phyloP scores from a whole-genome alignment of 1,140 invertebrate species.

The Mizuhopecten yessoensis region DNA sequence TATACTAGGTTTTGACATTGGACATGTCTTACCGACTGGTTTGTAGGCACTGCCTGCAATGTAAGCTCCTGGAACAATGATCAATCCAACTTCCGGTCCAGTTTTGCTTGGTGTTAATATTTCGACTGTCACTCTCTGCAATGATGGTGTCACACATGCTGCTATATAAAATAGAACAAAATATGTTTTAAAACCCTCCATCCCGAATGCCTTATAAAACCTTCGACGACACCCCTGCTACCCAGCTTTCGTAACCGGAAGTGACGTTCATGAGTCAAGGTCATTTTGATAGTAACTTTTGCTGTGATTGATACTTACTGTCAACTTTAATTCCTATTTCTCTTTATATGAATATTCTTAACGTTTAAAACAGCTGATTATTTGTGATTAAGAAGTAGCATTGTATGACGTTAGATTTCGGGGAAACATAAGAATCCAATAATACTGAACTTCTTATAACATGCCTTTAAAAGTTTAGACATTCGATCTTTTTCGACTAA shows the following conservation, averaged over 20 bases:
- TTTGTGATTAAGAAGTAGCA: too few species aligned
- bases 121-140: background rate
- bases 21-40: conserved; percentile 47
- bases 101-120: background rate
- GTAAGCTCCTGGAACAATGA: conserved; percentile 48
- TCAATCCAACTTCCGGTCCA: conserved; percentile 35
- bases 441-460: too few species aligned
- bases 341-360: too few species aligned
- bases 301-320: background rate
- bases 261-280: background rate
- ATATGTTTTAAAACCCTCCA: background rate
- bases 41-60: conserved; percentile 44
- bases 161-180: background rate
- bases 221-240: background rate
- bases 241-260: background rate
- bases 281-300: background rate
- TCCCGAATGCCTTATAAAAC: background rate
- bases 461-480: background rate
- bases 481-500: background rate
- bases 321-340: too few species aligned
- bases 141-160: background rate
- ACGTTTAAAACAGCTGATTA: too few species aligned
- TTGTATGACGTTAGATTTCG: too few species aligned
- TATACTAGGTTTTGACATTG: too few species aligned
- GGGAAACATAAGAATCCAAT: too few species aligned